Evolutionary conservation across 2,888 invertebrate species (phyloP), one percentile per base, ranked within the genome.

Genomic region (Pammene aurita): DNA sequence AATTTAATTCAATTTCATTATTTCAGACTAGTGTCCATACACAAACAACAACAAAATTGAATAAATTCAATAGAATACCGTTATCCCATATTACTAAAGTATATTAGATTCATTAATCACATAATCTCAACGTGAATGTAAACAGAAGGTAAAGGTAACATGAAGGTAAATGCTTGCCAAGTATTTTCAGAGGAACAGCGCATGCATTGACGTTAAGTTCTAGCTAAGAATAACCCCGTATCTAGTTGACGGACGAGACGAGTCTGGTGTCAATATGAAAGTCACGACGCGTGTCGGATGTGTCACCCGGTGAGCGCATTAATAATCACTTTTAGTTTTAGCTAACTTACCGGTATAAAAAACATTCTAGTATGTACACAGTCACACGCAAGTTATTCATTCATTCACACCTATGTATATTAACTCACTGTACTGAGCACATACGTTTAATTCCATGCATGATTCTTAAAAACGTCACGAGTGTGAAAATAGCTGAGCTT

Each of bases 201-300:
- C 50, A 52, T 62, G 18, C 41, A 52, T 42, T 56, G 35, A 50
- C 50, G 46, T 34, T 67, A 50, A 57, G 48, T 41, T 57, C 41
- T 57, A 38, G 41, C 41, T 56, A 63, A 62, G 42, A 63, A 67
- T 66, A 55, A 44, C 10, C 5, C 14, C 7, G 57, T 48, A 41
- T 67, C 41, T 55, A 67, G 67, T 46, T 42, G 26, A 26, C 52
- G 34, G 58, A 7, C 57, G 50, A 60, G 52, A 46, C 44, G 13
- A 34, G 62, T 56, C 48, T 62, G 62, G 50, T 67, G 62, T 67
- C 67, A 57, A 57, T 63, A 50, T 58, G 56, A 44, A 57, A 52
- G 63, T 58, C 63, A 54, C 63, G 55, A 46, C 5, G 16, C 13
- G 11, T 63, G 63, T 10, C 26, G n/a, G 35, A 9, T 56, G 63